phyloP scores from a whole-genome alignment of 2,888 invertebrate genomes.

The Parnassius mnemosyne region DNA sequence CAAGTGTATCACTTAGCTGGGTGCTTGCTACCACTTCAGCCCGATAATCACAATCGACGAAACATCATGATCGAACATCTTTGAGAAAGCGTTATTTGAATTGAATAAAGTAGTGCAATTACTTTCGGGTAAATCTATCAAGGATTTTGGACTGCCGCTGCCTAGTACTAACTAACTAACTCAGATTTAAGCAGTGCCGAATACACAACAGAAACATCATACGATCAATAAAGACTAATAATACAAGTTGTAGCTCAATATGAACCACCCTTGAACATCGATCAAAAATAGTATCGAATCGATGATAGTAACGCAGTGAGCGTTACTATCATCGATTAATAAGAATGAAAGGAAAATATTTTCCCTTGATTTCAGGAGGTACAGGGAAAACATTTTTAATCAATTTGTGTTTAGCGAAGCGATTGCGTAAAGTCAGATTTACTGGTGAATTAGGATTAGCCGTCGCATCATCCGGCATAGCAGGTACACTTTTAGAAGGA shows the following conservation, averaged over 20 bases:
- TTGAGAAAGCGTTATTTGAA: background rate
- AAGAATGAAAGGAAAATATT: background rate
- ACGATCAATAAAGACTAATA: background rate
- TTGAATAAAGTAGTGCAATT: slow-evolving; percentile 4
- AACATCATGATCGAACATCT: background rate
- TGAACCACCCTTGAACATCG: background rate
- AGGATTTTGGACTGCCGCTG: background rate
- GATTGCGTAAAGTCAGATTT: too few species aligned
- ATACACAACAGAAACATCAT: slow-evolving; percentile 3
- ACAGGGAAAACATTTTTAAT: background rate
- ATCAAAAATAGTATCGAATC: background rate
- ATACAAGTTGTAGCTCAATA: background rate
- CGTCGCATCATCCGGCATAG: background rate
- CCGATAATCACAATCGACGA: too few species aligned
- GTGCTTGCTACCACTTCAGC: too few species aligned
- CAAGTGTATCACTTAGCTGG: too few species aligned
- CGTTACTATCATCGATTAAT: background rate
- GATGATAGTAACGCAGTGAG: too few species aligned
- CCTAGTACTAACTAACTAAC: background rate
- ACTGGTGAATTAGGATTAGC: too few species aligned
- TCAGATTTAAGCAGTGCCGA: slow-evolving; percentile 1
- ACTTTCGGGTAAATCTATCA: background rate
- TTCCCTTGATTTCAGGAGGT: background rate
- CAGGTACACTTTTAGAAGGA: background rate
- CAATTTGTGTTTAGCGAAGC: background rate